These are phyloP conservation scores for Larimichthys crocea DNA, from an alignment of 2,113 vertebrate species.

Conservation along the genomic window DNA sequence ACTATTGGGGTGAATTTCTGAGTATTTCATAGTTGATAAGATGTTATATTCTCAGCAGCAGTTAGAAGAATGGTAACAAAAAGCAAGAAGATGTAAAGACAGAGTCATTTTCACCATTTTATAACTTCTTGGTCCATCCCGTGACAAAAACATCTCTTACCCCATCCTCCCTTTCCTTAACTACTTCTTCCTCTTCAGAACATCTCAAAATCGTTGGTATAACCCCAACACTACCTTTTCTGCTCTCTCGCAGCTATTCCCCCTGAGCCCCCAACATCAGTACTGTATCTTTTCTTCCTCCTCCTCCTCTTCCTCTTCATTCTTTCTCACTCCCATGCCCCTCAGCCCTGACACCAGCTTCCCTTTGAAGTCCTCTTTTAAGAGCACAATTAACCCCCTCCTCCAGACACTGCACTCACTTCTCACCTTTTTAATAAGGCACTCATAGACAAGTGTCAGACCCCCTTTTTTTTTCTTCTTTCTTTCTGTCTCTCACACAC, in stretches of 20 bases:
- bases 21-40: too few relatives aligned
- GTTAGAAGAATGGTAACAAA: not conserved
- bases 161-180: not conserved
- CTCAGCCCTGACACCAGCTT: slow-evolving; percentile 78
- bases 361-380: slow-evolving; percentile 86
- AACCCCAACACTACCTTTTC: not conserved
- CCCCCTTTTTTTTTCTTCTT: slow-evolving; percentile 14
- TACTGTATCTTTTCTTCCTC: slow-evolving; percentile 50
- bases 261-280: slow-evolving; percentile 29
- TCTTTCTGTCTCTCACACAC: slow-evolving; percentile 43
- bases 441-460: slow-evolving; percentile 79
- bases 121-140: not conserved
- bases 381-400: slow-evolving; percentile 83
- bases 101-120: not conserved
- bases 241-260: slow-evolving; percentile 2
- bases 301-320: slow-evolving; percentile 57
- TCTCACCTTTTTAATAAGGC: slow-evolving; percentile 88
- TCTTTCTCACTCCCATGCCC: slow-evolving; percentile 69
- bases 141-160: too few relatives aligned
- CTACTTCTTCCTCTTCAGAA: not conserved
- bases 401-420: slow-evolving; percentile 86
- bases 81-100: not conserved
- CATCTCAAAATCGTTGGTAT: slow-evolving; percentile 5
- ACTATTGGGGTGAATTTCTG: too few relatives aligned
- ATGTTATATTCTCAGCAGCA: not conserved